Percentiles rank a stretch among this genome's conserved stretches.
Conservation (phyloP, 2,797 vertebrate species). For the Molossus molossus region DNA sequence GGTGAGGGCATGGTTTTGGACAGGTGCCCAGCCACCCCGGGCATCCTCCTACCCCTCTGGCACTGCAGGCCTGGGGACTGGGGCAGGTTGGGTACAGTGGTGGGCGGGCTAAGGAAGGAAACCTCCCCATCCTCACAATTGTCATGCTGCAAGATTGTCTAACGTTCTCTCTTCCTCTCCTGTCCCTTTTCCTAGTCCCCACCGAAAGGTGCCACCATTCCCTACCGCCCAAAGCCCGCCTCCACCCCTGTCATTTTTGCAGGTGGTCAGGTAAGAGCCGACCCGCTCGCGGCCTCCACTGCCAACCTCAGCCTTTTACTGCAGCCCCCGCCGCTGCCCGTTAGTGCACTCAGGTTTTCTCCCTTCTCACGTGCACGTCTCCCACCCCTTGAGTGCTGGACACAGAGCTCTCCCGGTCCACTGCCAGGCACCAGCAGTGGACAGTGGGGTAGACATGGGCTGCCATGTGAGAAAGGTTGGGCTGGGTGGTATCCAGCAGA, state of each 20-base stretch:
- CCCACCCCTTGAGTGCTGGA: constrained; percentile 84
- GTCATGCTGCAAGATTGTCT: constrained; percentile 88
- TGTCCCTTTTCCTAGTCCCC: constrained; percentile 97
- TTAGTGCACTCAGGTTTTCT: constrained; percentile 99
- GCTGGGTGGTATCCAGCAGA: background rate
- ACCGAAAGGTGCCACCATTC: constrained; percentile 99
- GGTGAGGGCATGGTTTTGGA: background rate
- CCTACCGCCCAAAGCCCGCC: constrained; percentile 99
- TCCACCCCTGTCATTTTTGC: constrained; percentile 99
- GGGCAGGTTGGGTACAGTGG: background rate
- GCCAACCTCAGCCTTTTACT: constrained; percentile 99
- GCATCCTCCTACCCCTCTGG: background rate
- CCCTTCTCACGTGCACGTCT: constrained; percentile 93
- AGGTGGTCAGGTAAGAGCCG: constrained; percentile 99
- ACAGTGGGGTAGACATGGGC: background rate
- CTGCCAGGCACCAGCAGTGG: background rate
- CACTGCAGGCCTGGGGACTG: background rate
- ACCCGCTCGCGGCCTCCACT: constrained; percentile 98
- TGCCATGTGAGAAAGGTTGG: rapidly evolving
- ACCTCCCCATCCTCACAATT: constrained; percentile 74
- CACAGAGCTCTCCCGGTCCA: constrained; percentile 85
- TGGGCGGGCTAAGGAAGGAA: constrained; percentile 43
- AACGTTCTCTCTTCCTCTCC: constrained; percentile 93
- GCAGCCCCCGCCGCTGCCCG: constrained; percentile 99
- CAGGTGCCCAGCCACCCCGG: background rate